phyloP scores from a whole-genome alignment of 2,888 invertebrate species.

The Drosophila vallismaia region DNA sequence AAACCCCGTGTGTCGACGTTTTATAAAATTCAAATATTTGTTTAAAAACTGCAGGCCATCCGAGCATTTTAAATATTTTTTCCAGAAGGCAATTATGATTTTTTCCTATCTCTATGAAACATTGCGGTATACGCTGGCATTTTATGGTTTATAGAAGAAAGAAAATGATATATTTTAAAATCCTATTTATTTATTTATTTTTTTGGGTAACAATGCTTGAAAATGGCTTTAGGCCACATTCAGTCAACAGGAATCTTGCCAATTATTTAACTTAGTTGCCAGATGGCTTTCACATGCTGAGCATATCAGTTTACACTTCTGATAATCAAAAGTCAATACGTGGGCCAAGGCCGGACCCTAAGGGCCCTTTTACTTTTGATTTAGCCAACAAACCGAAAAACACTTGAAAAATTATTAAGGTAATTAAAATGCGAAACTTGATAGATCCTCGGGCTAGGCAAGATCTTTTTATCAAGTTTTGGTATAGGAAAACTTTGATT shows the following conservation, averaged over 20 bases:
- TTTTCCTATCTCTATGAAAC: neutral
- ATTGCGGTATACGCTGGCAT: neutral
- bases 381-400: slow-evolving; percentile 1
- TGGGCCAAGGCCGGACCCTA: slow-evolving; percentile 35
- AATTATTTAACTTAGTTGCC: slow-evolving; percentile 25
- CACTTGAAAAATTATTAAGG: neutral
- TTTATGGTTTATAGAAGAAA: neutral
- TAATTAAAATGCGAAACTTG: neutral
- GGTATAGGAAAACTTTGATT: fast-evolving
- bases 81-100: neutral
- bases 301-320: slow-evolving; percentile 29
- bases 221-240: neutral
- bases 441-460: neutral
- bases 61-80: slow-evolving; percentile 3
- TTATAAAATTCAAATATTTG: slow-evolving; percentile 49
- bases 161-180: neutral
- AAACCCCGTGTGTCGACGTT: slow-evolving; percentile 37
- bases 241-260: slow-evolving; percentile 6
- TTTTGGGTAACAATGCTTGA: neutral
- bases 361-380: slow-evolving; percentile 29
- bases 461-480: neutral
- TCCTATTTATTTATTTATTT: neutral
- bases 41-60: slow-evolving; percentile 20
- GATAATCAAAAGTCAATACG: slow-evolving; percentile 22
- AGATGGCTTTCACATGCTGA: slow-evolving; percentile 24